Evolutionary conservation across 2,797 vertebrate genomes (phyloP), one percentile per base, ranked within the genome.

Genomic region (Okamejei kenojei): DNA sequence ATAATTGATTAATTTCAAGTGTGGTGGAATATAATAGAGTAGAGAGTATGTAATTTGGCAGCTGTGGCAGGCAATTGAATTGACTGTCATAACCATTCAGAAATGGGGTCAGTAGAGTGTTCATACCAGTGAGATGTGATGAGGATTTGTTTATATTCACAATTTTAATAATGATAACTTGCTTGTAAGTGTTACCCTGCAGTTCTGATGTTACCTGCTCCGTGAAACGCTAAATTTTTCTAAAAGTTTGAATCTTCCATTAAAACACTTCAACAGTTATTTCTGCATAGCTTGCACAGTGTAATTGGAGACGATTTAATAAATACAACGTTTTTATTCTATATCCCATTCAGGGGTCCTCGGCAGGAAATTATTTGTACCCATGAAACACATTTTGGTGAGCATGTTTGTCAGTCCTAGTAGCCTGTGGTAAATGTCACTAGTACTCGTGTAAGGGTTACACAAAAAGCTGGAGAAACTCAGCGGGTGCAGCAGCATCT

Each of bases 81-180:
- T 96, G 95, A 96, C 95, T 95, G 95, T 96, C 96, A 97, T 97
- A 96, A 96, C 95, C 96, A 94, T 84, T 94, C 95, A 76, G 93
- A 95, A 95, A 94, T 95, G 93, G 45, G 73, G 94, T 96, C 90
- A 92, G 32, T 29, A 38, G 32, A 68, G 54, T 91, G 94, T 94
- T 91, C 94, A 94, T 95, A 96, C 96, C 94, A 94, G 95, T 95
- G 94, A 95, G 95, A 94, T 95, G 93, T 94, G 94, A 96, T 94
- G 94, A 95, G 95, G 95, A 95, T 95, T 95, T 95, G 94, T 96
- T 96, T 95, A 95, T 96, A 94, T 32, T 13, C 95, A 95, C 96
- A 95, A 94, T 95, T 95, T 95, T 95, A 94, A 94, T 94, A 23
- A 23, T 94, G 95, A 95, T 95, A 95, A 78, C 94, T 94, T 93